phyloP scores from a whole-genome alignment of 2,888 invertebrate genomes.

The Drosophila algonquin region DNA sequence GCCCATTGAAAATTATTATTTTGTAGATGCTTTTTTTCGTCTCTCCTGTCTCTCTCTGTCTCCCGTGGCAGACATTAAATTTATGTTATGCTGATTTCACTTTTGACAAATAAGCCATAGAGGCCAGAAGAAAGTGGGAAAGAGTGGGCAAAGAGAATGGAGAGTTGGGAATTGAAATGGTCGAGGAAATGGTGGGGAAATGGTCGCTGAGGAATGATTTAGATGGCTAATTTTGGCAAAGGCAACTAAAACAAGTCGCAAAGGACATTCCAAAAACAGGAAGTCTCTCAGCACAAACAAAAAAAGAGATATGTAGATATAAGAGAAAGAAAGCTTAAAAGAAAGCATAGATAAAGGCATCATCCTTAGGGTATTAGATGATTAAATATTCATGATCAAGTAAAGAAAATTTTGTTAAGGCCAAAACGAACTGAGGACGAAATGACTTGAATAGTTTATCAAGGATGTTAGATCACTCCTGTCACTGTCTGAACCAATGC shows the following conservation, averaged over 20 bases:
- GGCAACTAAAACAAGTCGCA: slow-evolving; percentile 1
- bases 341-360: neutral
- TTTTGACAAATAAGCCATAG: slow-evolving; percentile 30
- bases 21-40: neutral
- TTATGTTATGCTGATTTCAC: slow-evolving; percentile 51
- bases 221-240: slow-evolving; percentile 27
- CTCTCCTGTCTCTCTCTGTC: neutral
- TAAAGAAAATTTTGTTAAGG: neutral
- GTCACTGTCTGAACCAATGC: too few relatives aligned
- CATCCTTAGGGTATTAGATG: neutral
- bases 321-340: neutral
- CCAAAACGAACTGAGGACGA: too few relatives aligned
- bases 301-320: neutral
- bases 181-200: slow-evolving; percentile 1
- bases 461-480: too few relatives aligned
- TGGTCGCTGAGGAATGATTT: slow-evolving; percentile 18
- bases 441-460: too few relatives aligned
- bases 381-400: neutral
- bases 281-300: slow-evolving; percentile 13
- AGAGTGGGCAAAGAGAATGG: neutral
- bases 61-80: slow-evolving; percentile 45
- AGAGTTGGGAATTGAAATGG: slow-evolving; percentile 7
- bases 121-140: slow-evolving; percentile 13
- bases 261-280: neutral
- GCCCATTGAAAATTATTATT: neutral